phyloP scores from a whole-genome alignment of 2,888 invertebrate species.

The Cryptophagus acutangulus region DNA sequence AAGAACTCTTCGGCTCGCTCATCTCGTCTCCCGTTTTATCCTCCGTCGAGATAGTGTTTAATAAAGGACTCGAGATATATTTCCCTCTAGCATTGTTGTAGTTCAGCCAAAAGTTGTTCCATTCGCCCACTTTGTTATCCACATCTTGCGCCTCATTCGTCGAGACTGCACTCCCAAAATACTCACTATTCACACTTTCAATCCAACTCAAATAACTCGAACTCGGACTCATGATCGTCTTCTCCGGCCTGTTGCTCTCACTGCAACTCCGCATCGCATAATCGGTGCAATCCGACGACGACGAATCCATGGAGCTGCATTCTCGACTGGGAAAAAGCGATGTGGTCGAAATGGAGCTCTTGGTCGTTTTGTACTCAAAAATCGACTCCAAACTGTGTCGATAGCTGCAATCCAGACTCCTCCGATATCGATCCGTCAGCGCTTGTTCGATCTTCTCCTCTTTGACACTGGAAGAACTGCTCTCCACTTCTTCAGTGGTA shows the following conservation, averaged over 20 bases:
- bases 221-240: constrained; percentile 39
- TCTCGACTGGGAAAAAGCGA: constrained; percentile 31
- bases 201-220: constrained; percentile 47
- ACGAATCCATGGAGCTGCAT: constrained; percentile 39
- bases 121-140: constrained; percentile 46
- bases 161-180: constrained; percentile 34
- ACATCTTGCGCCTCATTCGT: constrained; percentile 28
- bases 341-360: constrained; percentile 38
- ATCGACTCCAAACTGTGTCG: constrained; percentile 46
- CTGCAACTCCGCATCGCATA: constrained; percentile 37
- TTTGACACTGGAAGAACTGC: constrained; percentile 13
- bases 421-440: constrained; percentile 19
- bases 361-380: constrained; percentile 42
- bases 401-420: constrained; percentile 30
- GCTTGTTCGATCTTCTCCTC: constrained; percentile 21
- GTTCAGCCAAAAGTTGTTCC: constrained; percentile 49
- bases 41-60: constrained; percentile 27
- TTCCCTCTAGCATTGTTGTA: constrained; percentile 44
- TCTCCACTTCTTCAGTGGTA: constrained; percentile 12
- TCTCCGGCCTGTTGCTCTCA: constrained; percentile 28
- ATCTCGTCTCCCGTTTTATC: constrained; percentile 38
- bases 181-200: constrained; percentile 44
- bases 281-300: constrained; percentile 40
- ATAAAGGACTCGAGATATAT: constrained; percentile 40
- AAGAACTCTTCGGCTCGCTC: constrained; percentile 44